Percentiles rank a stretch among this genome's conserved stretches.
phyloP scores from a whole-genome alignment of 2,888 invertebrate genomes.

The Pimpla rufipes region DNA sequence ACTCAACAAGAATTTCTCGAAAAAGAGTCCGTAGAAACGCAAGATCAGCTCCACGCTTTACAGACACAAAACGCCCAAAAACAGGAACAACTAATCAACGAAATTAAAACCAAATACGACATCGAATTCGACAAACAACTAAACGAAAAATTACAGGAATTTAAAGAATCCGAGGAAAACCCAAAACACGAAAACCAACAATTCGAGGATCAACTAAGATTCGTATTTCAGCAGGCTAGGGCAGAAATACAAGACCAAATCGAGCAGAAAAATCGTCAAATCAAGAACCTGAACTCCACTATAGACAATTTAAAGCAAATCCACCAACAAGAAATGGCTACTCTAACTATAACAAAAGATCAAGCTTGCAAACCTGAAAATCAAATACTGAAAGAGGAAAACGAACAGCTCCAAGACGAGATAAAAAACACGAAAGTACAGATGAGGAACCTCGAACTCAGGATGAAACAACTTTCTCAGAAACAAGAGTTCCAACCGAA shows the following conservation, averaged over 20 bases:
- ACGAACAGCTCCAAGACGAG: constrained; percentile 3
- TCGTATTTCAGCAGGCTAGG: no score
- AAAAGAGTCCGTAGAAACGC: constrained; percentile 38
- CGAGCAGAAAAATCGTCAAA: no score
- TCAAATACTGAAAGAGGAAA: constrained; percentile 6
- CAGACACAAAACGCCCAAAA: constrained; percentile 20
- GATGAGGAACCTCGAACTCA: constrained; percentile 15
- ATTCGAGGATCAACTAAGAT: neutral
- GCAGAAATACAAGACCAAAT: no score
- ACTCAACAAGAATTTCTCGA: constrained; percentile 16
- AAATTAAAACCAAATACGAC: constrained; percentile 32
- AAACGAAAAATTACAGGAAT: neutral
- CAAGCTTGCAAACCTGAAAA: constrained; percentile 17
- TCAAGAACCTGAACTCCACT: neutral
- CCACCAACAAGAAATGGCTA: constrained; percentile 35
- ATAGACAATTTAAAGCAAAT: constrained; percentile 23
- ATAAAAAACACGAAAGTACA: neutral
- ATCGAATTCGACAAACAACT: neutral
- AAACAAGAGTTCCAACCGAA: constrained; percentile 3
- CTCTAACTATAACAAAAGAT: constrained; percentile 7
- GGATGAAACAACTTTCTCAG: neutral
- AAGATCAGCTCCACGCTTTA: constrained; percentile 27
- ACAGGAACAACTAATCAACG: neutral
- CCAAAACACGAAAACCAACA: neutral
- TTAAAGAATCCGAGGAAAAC: neutral